These are phyloP conservation scores for Endotricha flammealis DNA, from an alignment of 2,888 invertebrate genomes.

Conservation along the genomic window DNA sequence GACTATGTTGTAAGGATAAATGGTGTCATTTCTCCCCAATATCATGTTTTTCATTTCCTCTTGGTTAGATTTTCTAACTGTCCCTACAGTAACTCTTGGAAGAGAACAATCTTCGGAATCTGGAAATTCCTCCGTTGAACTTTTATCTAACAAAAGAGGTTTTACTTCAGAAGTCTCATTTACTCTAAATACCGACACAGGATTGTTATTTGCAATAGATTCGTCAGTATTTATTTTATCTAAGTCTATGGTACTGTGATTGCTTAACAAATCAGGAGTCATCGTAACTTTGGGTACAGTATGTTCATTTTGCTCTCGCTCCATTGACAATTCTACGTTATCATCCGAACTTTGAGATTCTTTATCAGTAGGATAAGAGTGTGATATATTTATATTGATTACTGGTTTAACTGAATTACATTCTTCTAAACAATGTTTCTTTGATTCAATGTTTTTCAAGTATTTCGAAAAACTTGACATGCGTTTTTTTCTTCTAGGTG, in stretches of 20 bases:
- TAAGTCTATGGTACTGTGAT: conserved; percentile 70
- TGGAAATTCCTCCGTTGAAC: conserved; percentile 54
- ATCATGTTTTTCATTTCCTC: conserved; percentile 59
- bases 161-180: conserved; percentile 10
- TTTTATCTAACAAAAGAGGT: conserved; percentile 16
- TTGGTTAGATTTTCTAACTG: conserved; percentile 26
- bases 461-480: conserved; percentile 31
- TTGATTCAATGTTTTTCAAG: conserved; percentile 28
- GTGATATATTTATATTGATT: conserved; percentile 80
- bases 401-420: conserved; percentile 53
- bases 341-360: conserved; percentile 73
- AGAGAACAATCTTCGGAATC: conserved; percentile 46
- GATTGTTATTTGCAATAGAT: not conserved
- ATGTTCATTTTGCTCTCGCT: conserved; percentile 19
- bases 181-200: conserved; percentile 5
- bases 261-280: conserved; percentile 78
- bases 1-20: conserved; percentile 65
- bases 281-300: conserved; percentile 33
- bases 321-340: conserved; percentile 38
- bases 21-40: conserved; percentile 52
- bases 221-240: conserved; percentile 22
- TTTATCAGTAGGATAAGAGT: conserved; percentile 64
- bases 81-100: conserved; percentile 46
- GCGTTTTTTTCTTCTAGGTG: conserved; percentile 53
- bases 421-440: conserved; percentile 36